These are phyloP conservation scores for Galerucella pusilla DNA, from an alignment of 2,888 invertebrate species.

Conservation along the genomic window DNA sequence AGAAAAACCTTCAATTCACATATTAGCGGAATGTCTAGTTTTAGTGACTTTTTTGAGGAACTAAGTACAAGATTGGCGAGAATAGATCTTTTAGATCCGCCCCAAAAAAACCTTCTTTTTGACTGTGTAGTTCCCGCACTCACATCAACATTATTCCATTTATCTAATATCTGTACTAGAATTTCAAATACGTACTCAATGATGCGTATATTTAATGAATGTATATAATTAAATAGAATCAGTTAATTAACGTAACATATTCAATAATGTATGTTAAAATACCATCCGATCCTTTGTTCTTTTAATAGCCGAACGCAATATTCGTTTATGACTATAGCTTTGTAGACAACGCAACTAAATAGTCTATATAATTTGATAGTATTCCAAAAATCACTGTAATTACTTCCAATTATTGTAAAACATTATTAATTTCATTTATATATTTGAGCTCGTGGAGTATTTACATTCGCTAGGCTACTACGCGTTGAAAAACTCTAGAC, in stretches of 20 bases:
- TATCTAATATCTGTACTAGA: not conserved
- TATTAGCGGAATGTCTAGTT: too few relatives aligned
- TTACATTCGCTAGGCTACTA: too few relatives aligned
- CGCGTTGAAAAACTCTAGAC: too few relatives aligned
- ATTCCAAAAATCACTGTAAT: not conserved
- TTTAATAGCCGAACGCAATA: not conserved
- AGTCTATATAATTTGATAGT: not conserved
- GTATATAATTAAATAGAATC: not conserved
- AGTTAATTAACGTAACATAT: slow-evolving; percentile 2
- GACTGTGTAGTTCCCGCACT: too few relatives aligned
- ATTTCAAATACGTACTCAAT: not conserved
- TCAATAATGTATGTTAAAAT: not conserved
- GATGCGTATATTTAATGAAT: not conserved
- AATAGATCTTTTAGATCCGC: too few relatives aligned
- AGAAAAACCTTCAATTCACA: too few relatives aligned
- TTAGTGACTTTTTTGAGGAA: too few relatives aligned
- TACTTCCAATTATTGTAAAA: not conserved
- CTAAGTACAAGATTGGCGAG: too few relatives aligned
- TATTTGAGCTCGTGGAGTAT: not conserved
- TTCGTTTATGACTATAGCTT: not conserved
- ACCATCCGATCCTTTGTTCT: not conserved
- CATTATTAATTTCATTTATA: not conserved
- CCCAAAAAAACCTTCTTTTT: too few relatives aligned
- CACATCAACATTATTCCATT: not conserved
- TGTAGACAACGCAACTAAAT: not conserved